Conservation (phyloP, 2,797 vertebrate genomes). For the Poeciliopsis paucimaculata region DNA sequence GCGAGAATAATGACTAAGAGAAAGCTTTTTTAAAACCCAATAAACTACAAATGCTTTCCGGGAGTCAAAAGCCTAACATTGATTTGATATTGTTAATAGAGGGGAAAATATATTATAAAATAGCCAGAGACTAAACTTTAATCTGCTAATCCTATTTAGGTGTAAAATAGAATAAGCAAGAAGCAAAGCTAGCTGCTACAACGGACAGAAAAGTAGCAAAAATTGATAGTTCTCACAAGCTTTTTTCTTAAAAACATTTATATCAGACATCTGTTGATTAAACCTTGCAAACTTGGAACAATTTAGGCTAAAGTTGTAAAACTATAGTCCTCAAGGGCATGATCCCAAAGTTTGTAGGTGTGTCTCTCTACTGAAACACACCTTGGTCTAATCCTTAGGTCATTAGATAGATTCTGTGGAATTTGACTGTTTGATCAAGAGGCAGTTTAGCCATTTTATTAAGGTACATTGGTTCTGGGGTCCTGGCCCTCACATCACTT, state of each 20-base stretch:
- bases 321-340: background rate
- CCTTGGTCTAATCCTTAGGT: background rate
- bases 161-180: background rate
- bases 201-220: background rate
- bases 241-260: background rate
- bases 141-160: background rate
- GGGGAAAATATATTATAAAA: background rate
- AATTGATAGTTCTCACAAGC: background rate
- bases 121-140: background rate
- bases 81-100: background rate
- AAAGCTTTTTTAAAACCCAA: background rate
- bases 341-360: background rate
- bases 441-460: background rate
- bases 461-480: background rate
- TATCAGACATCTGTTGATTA: background rate
- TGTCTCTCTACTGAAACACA: background rate
- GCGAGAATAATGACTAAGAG: background rate
- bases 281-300: background rate
- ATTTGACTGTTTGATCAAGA: background rate
- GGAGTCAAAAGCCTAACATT: background rate
- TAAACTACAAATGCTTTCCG: background rate
- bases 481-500: background rate
- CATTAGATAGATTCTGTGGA: background rate
- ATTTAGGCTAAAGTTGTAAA: background rate
- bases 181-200: background rate